A percentile compares a stretch with the other conserved stretches of the same genome.
phyloP scores from a whole-genome alignment of 2,888 invertebrate species.

The Malthinus flaveolus region DNA sequence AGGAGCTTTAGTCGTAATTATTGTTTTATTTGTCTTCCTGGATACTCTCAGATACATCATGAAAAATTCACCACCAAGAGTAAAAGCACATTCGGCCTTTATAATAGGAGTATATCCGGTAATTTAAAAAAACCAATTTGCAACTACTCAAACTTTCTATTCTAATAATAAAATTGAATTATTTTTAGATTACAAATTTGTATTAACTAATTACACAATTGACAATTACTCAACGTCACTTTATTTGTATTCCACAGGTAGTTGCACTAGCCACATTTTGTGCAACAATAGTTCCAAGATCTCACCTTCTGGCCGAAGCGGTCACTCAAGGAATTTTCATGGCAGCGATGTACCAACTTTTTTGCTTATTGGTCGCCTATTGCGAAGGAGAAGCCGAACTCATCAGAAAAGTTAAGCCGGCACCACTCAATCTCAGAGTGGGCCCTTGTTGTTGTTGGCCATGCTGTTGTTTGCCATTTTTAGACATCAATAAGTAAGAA shows the following conservation, averaged over 20 bases:
- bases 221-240: neutral
- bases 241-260: slow-evolving; percentile 56
- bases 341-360: slow-evolving; percentile 71
- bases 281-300: slow-evolving; percentile 63
- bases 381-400: slow-evolving; percentile 65
- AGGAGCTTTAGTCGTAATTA: slow-evolving; percentile 57
- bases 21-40: slow-evolving; percentile 58
- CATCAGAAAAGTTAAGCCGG: slow-evolving; percentile 61
- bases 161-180: neutral
- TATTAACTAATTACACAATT: slow-evolving; percentile 12
- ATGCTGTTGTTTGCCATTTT: slow-evolving; percentile 64
- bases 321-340: slow-evolving; percentile 70
- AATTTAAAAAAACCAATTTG: slow-evolving; percentile 42
- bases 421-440: slow-evolving; percentile 63
- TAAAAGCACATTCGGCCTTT: slow-evolving; percentile 60
- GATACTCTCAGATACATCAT: slow-evolving; percentile 61
- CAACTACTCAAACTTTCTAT: neutral
- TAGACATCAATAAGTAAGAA: slow-evolving; percentile 60
- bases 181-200: neutral
- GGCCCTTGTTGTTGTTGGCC: slow-evolving; percentile 78
- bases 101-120: slow-evolving; percentile 69
- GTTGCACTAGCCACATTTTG: slow-evolving; percentile 62
- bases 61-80: slow-evolving; percentile 58
- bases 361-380: slow-evolving; percentile 67
- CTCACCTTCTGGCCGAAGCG: slow-evolving; percentile 70